phyloP scores from a whole-genome alignment of 2,113 vertebrate species.

The Pterocles burchelli region DNA sequence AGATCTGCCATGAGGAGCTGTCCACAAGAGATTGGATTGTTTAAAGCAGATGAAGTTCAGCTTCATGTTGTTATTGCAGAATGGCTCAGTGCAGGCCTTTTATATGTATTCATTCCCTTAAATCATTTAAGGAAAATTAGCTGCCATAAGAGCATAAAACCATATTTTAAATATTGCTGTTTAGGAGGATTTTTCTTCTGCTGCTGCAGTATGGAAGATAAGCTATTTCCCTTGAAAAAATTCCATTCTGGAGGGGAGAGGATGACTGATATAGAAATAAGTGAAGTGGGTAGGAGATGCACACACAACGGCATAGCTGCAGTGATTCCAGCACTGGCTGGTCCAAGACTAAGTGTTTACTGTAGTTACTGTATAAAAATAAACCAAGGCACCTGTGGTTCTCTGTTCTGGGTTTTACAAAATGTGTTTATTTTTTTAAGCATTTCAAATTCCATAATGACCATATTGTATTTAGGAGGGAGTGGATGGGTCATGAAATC shows the following conservation, averaged over 20 bases:
- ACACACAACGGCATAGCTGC: background rate
- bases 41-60: constrained; percentile 1
- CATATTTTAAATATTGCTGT: constrained; percentile 65
- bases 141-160: constrained; percentile 74
- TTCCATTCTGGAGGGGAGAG: background rate
- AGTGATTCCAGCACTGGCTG: background rate
- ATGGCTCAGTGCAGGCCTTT: constrained; percentile 63
- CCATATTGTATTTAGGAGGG: background rate
- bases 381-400: background rate
- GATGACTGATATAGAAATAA: constrained; percentile 13
- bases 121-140: constrained; percentile 82
- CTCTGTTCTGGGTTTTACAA: background rate
- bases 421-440: background rate
- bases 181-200: constrained; percentile 44
- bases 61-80: constrained; percentile 29
- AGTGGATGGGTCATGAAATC: background rate
- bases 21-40: background rate
- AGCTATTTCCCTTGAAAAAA: constrained; percentile 64
- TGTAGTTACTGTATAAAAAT: background rate
- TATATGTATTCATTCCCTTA: constrained; percentile 70
- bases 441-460: background rate
- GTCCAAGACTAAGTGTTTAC: background rate
- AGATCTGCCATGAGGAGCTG: background rate
- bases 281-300: constrained; percentile 3
- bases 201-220: constrained; percentile 63